Evolutionary conservation across 1,140 invertebrate genomes (phyloP).

Genomic region (Drosophila biarmipes): DNA sequence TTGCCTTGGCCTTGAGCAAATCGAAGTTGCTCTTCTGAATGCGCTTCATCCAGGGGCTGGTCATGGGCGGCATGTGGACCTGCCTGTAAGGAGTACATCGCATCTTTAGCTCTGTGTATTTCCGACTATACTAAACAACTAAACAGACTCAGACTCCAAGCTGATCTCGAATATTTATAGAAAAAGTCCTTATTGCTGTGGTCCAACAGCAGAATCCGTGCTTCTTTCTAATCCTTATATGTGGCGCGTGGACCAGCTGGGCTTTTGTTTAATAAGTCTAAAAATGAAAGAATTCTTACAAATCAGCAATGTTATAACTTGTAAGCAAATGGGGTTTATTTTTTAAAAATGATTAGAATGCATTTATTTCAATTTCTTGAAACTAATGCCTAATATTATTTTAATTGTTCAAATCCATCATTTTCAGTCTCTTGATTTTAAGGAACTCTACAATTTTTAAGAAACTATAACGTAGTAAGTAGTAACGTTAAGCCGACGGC

Average conservation of each 20-base stretch:
- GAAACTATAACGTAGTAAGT: no score
- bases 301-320: no score
- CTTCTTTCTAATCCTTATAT: background rate
- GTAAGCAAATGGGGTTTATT: no score
- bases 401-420: no score
- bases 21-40: constrained; percentile 87
- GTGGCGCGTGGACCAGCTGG: background rate
- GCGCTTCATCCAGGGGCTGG: constrained; percentile 91
- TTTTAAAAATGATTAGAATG: no score
- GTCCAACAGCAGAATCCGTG: background rate
- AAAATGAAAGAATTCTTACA: no score
- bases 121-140: background rate
- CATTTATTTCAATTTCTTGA: no score
- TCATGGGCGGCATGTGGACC: constrained; percentile 92
- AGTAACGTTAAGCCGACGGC: no score
- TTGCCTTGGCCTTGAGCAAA: constrained; percentile 77
- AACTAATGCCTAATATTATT: no score
- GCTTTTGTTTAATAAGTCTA: background rate
- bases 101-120: constrained; percentile 1
- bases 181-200: no score
- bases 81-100: constrained; percentile 89
- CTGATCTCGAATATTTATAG: constrained; percentile 4
- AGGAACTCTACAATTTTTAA: no score
- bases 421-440: no score
- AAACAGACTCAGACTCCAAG: background rate